A percentile compares a stretch with the other conserved stretches of the same genome.
Conservation (phyloP, 2,888 invertebrate genomes). For the Temnothorax ravouxi region DNA sequence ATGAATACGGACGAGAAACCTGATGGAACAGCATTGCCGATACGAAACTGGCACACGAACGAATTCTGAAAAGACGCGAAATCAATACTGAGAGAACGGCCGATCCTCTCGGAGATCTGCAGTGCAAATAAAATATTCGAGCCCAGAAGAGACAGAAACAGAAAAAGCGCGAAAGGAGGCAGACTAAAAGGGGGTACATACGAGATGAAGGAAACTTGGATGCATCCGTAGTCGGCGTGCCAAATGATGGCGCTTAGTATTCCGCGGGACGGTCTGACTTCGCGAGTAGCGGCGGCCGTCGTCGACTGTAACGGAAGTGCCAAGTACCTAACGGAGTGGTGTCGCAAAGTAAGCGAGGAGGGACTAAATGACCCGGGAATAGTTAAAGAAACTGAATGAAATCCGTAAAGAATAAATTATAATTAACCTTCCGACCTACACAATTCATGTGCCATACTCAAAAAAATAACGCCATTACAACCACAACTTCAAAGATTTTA, state of each 20-base stretch:
- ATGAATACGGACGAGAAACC: slow-evolving; percentile 2
- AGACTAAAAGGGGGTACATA: neutral
- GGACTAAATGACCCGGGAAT: slow-evolving; percentile 61
- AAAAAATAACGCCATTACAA: neutral
- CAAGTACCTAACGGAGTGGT: slow-evolving; percentile 70
- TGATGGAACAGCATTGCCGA: neutral
- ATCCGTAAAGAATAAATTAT: slow-evolving; percentile 22
- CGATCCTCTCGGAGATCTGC: slow-evolving; percentile 44
- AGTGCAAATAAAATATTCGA: slow-evolving; percentile 71
- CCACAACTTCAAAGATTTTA: neutral
- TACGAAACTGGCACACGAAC: neutral
- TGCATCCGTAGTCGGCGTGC: slow-evolving; percentile 74
- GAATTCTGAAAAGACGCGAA: slow-evolving; percentile 57
- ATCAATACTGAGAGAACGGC: slow-evolving; percentile 63
- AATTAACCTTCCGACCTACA: slow-evolving; percentile 19
- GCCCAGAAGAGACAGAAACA: slow-evolving; percentile 7
- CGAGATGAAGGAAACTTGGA: slow-evolving; percentile 62
- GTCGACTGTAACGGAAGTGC: slow-evolving; percentile 81
- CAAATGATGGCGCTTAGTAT: slow-evolving; percentile 83
- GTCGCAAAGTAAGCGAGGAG: slow-evolving; percentile 56
- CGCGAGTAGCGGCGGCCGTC: slow-evolving; percentile 80
- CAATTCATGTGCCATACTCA: neutral
- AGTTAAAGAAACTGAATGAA: slow-evolving; percentile 48
- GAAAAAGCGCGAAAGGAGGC: neutral
- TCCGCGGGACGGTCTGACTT: slow-evolving; percentile 78